phyloP scores from a whole-genome alignment of 2,888 invertebrate genomes.

The Acanthosepion esculentum region DNA sequence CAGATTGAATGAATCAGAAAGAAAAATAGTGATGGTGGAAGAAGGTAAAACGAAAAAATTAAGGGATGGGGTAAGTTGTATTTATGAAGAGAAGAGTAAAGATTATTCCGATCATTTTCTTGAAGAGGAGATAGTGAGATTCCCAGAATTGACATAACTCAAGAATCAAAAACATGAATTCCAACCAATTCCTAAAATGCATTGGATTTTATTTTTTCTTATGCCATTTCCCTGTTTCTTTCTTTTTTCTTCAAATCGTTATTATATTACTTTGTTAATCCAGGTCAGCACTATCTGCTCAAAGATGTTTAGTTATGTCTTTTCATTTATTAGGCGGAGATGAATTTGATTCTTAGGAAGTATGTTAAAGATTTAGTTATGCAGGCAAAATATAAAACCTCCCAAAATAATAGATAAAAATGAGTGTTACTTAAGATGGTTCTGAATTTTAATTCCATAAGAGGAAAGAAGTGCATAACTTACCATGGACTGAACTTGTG shows the following conservation, averaged over 20 bases:
- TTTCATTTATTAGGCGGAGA: too few relatives aligned
- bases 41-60: background rate
- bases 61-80: background rate
- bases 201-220: background rate
- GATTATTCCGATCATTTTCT: background rate
- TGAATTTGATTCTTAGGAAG: too few relatives aligned
- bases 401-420: too few relatives aligned
- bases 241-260: background rate
- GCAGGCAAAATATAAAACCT: too few relatives aligned
- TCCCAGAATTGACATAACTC: constrained; percentile 3
- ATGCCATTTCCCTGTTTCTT: background rate
- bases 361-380: too few relatives aligned
- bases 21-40: background rate
- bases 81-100: background rate
- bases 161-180: background rate
- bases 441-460: too few relatives aligned
- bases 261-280: too few relatives aligned
- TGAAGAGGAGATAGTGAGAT: background rate
- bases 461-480: too few relatives aligned
- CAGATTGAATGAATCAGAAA: background rate
- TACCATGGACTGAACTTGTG: too few relatives aligned
- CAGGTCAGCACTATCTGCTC: too few relatives aligned
- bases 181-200: background rate
- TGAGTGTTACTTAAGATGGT: too few relatives aligned
- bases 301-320: too few relatives aligned